Conservation (phyloP, 2,888 invertebrate genomes). For the Phoronis australis region DNA sequence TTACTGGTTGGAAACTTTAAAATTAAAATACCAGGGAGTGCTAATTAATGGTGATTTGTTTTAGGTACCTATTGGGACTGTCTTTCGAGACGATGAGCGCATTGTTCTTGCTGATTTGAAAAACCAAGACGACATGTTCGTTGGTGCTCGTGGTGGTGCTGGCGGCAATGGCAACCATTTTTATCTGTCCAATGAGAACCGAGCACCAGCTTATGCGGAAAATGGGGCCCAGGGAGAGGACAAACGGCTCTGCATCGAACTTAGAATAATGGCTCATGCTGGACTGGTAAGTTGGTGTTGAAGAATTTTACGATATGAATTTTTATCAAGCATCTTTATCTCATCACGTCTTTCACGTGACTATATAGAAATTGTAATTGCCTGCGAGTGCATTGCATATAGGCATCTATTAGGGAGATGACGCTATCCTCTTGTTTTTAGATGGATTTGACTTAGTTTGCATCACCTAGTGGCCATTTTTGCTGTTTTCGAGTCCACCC, state of each 20-base stretch:
- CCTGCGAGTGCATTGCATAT: no score
- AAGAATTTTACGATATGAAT: no score
- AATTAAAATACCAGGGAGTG: not conserved
- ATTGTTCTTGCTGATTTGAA: constrained; percentile 66
- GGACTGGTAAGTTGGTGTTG: constrained; percentile 57
- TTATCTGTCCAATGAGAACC: constrained; percentile 74
- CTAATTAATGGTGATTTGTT: constrained; percentile 2
- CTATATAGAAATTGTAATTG: no score
- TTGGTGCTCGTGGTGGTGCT: constrained; percentile 90
- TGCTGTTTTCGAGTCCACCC: no score
- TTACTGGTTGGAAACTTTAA: not conserved
- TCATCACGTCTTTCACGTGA: no score
- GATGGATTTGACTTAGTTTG: no score
- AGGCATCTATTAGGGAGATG: no score
- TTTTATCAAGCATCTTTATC: no score
- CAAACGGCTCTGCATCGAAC: constrained; percentile 62
- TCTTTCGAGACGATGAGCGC: constrained; percentile 58
- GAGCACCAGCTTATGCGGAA: constrained; percentile 79
- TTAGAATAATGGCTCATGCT: constrained; percentile 88
- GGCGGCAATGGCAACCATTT: constrained; percentile 94
- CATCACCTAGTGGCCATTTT: no score
- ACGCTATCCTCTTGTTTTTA: no score
- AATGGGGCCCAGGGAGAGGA: constrained; percentile 80
- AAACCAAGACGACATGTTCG: constrained; percentile 69
- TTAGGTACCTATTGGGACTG: constrained; percentile 77